Percentiles rank a stretch among this genome's conserved stretches.
Evolutionary conservation across 2,888 invertebrate genomes (phyloP).

Genomic region (Platycnemis pennipes): DNA sequence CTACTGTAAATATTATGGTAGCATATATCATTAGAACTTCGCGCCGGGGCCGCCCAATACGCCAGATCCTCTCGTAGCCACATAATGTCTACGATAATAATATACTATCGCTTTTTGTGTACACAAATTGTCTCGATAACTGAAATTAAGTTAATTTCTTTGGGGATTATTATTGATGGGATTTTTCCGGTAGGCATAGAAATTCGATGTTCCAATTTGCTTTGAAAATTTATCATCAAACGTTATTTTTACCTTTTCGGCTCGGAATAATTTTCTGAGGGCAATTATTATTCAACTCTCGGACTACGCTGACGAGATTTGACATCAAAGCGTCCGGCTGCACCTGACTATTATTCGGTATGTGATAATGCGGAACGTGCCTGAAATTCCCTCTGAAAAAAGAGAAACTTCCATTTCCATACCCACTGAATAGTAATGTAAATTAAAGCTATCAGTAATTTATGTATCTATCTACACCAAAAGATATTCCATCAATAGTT

Average conservation of each 20-base stretch:
- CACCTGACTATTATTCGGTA: neutral
- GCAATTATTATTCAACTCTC: neutral
- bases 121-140: too few species aligned
- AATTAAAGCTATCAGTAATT: neutral
- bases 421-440: neutral
- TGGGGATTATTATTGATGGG: neutral
- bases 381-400: neutral
- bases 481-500: too few species aligned
- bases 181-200: neutral
- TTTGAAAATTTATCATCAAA: neutral
- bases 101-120: too few species aligned
- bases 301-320: neutral
- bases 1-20: too few species aligned
- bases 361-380: neutral
- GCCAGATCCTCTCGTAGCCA: too few species aligned
- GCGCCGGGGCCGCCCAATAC: too few species aligned
- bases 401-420: neutral
- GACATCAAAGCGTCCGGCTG: neutral
- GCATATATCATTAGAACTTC: too few species aligned
- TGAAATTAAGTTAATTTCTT: neutral
- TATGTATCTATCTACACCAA: too few species aligned
- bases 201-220: neutral
- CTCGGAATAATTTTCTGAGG: neutral
- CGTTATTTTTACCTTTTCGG: neutral
- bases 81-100: too few species aligned